Evolutionary conservation across 35 echinoderm and acorn worm species (phyloP).

Genomic region (Hemicentrotus pulcherrimus): DNA sequence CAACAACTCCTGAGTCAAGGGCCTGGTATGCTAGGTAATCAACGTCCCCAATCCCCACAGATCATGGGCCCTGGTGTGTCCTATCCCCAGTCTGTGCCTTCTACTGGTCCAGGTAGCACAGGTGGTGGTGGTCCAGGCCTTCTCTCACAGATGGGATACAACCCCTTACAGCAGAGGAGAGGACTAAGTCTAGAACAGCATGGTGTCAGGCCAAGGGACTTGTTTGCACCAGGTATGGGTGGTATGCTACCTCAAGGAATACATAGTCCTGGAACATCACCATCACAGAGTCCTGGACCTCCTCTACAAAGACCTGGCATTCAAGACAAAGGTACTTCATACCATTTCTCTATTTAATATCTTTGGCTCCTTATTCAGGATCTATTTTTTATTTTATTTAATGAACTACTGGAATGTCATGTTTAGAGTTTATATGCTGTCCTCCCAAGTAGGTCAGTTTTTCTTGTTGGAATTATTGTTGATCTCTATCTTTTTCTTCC

Average conservation of each 20-base stretch:
- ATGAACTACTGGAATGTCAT: too few relatives aligned
- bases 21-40: slow-evolving; percentile 47
- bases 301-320: slow-evolving; percentile 54
- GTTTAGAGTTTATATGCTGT: too few relatives aligned
- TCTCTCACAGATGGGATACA: slow-evolving; percentile 52
- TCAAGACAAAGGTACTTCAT: slow-evolving; percentile 57
- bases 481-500: too few relatives aligned
- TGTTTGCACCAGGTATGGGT: slow-evolving; percentile 51
- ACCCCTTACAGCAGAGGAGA: slow-evolving; percentile 32
- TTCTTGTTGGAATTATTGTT: too few relatives aligned
- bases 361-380: not conserved
- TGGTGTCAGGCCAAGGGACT: slow-evolving; percentile 61
- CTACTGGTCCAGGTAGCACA: slow-evolving; percentile 38
- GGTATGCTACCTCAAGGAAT: slow-evolving; percentile 50
- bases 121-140: slow-evolving; percentile 37
- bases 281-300: slow-evolving; percentile 73
- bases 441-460: too few relatives aligned
- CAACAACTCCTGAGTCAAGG: slow-evolving; percentile 31
- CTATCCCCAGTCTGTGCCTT: slow-evolving; percentile 61
- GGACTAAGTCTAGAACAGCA: slow-evolving; percentile 44
- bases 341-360: not conserved
- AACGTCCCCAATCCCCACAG: slow-evolving; percentile 51
- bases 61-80: slow-evolving; percentile 35
- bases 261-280: slow-evolving; percentile 64
- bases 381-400: not conserved